Evolutionary conservation across 1,140 invertebrate species (phyloP), one percentile per base, ranked within the genome.

Genomic region (Drosophila lacertosa): DNA sequence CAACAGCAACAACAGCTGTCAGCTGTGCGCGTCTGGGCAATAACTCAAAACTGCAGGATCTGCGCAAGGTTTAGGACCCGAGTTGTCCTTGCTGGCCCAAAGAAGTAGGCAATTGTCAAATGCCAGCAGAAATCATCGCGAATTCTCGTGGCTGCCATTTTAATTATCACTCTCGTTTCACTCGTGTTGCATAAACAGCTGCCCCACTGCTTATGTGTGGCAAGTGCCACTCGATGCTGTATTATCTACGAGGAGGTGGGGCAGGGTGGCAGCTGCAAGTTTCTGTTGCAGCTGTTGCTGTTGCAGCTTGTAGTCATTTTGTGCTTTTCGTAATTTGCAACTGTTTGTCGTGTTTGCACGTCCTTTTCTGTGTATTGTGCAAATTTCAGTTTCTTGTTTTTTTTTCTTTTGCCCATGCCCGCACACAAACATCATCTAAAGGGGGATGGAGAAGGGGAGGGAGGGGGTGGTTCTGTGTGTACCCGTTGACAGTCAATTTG

Each of bases 281-380:
- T 45, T 45, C 29, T 62, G 37, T 37, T 26, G 44, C 26, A 53
- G 29, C 37, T 60, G 74, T 26, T 45, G 29, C 55, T 33, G 15
- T 35, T 54, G 26, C 68, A 60, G 53, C 69, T 72, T 65, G 60
- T 51, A 42, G 45, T 47, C 55, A 65, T 66, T 77, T 59, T 57
- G 76, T 79, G 45, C 81, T 67, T 47, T 59, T 63, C 60, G 77
- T 69, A 84, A 84, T 86, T 86, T 80, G 82, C 81, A 77, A 81
- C 81, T 84, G 81, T 84, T 84, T 86, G 64, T 81, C 82, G 62
- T 86, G 81, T 84, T 84, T 77, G 81, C 81, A 81, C 81, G 66
- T 86, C 82, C 81, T 80, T 77, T 84, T 86, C 81, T 64, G 62
- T 84, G 81, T 84, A 74, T 74, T 86, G 77, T 84, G 77, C 77